Evolutionary conservation across 2,797 vertebrate species (phyloP).

Genomic region (Syndactyla subalaris): DNA sequence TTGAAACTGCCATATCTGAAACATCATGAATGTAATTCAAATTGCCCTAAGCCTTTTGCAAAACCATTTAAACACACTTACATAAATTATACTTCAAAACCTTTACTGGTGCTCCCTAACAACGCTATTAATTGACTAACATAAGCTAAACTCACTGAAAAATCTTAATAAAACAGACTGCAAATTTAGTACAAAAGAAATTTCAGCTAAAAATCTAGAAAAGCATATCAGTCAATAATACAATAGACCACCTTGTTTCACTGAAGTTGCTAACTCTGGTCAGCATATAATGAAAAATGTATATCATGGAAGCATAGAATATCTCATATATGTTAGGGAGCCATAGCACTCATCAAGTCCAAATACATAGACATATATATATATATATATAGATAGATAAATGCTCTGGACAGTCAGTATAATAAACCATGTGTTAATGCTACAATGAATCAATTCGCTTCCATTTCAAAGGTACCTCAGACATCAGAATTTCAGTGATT

Average conservation of each 20-base stretch:
- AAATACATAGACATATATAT: background rate
- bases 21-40: conserved; percentile 21
- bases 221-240: background rate
- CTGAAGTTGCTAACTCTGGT: background rate
- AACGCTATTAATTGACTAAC: conserved; percentile 51
- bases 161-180: conserved; percentile 31
- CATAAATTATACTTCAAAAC: conserved; percentile 58
- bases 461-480: background rate
- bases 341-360: background rate
- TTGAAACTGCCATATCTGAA: conserved; percentile 37
- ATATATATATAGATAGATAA: background rate
- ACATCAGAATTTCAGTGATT: background rate
- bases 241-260: background rate
- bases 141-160: background rate
- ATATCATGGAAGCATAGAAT: background rate
- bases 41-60: conserved; percentile 23
- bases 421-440: background rate
- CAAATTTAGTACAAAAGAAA: conserved; percentile 35
- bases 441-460: background rate
- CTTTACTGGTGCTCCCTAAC: conserved; percentile 30
- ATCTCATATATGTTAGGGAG: background rate
- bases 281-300: background rate
- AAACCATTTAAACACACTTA: conserved; percentile 49
- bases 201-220: background rate
- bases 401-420: background rate